A percentile compares a stretch with the other conserved stretches of the same genome.
Evolutionary conservation across 1,140 invertebrate genomes (phyloP).

Genomic region (Parasteatoda tepidariorum): DNA sequence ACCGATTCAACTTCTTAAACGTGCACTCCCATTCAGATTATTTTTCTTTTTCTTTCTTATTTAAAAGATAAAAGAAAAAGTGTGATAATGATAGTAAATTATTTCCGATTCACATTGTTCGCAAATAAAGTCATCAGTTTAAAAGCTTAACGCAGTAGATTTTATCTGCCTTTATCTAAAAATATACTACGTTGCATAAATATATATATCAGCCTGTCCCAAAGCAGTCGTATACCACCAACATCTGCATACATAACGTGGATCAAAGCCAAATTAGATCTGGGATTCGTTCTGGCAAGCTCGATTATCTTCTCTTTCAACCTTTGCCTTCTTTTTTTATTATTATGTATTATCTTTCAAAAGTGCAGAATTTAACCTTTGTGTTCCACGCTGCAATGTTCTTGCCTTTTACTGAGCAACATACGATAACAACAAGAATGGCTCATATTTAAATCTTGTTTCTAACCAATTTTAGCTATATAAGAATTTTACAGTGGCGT

Average conservation of each 20-base stretch:
- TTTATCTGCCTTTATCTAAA: not conserved
- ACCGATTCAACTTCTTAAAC: too few species aligned
- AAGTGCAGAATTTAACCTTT: too few species aligned
- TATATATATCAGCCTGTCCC: not conserved
- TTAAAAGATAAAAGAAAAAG: too few species aligned
- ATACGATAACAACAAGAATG: too few species aligned
- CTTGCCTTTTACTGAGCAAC: too few species aligned
- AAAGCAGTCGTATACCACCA: not conserved
- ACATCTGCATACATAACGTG: not conserved
- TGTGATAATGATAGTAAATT: not conserved
- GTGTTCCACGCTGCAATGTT: too few species aligned
- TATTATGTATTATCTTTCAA: not conserved
- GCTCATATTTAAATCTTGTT: too few species aligned
- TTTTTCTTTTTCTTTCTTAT: too few species aligned
- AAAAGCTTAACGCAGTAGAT: not conserved
- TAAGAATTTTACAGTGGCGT: too few species aligned
- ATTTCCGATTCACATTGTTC: not conserved
- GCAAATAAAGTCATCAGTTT: not conserved
- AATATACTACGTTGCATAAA: not conserved
- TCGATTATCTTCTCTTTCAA: not conserved
- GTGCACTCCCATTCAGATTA: too few species aligned
- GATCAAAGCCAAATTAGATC: not conserved
- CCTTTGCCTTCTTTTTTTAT: not conserved
- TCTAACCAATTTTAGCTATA: too few species aligned
- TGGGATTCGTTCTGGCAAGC: not conserved